phyloP scores from a whole-genome alignment of 2,113 vertebrate genomes.

The Istiophorus platypterus region DNA sequence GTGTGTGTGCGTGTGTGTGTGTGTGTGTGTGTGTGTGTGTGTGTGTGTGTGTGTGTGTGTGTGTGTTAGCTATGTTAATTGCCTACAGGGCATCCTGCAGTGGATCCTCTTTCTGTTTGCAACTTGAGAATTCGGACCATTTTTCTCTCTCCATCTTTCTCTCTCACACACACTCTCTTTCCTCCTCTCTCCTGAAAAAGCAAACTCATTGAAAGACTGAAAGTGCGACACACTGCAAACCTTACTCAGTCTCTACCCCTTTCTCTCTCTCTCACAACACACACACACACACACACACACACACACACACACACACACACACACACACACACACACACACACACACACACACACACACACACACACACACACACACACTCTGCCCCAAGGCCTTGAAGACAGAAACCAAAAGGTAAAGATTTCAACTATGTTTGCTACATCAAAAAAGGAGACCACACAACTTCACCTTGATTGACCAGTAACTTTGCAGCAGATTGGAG shows the following conservation, averaged over 20 bases:
- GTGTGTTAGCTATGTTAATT: conserved; percentile 32
- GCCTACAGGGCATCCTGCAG: conserved; percentile 60
- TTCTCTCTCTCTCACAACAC: background rate
- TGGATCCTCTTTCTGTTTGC: conserved; percentile 55
- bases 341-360: conserved; percentile 20
- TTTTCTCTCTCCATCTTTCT: background rate
- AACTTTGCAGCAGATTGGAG: conserved; percentile 34
- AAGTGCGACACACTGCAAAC: too few relatives aligned
- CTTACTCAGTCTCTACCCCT: background rate
- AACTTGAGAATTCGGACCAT: conserved; percentile 58
- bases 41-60: conserved; percentile 49
- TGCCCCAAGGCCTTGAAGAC: conserved; percentile 16
- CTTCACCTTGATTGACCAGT: conserved; percentile 50
- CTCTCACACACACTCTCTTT: conserved; percentile 22
- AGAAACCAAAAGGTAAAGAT: conserved; percentile 50
- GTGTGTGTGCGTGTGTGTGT: conserved; percentile 3
- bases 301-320: background rate
- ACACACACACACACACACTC: conserved; percentile 12
- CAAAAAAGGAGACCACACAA: conserved; percentile 46
- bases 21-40: background rate
- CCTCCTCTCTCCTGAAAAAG: conserved; percentile 37
- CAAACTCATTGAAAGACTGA: conserved; percentile 29
- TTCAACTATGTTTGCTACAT: conserved; percentile 47
- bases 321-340: background rate
- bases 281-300: background rate